Evolutionary conservation across 2,888 invertebrate genomes (phyloP), one percentile per base, ranked within the genome.

Genomic region (Drosophila neoperkinsi): DNA sequence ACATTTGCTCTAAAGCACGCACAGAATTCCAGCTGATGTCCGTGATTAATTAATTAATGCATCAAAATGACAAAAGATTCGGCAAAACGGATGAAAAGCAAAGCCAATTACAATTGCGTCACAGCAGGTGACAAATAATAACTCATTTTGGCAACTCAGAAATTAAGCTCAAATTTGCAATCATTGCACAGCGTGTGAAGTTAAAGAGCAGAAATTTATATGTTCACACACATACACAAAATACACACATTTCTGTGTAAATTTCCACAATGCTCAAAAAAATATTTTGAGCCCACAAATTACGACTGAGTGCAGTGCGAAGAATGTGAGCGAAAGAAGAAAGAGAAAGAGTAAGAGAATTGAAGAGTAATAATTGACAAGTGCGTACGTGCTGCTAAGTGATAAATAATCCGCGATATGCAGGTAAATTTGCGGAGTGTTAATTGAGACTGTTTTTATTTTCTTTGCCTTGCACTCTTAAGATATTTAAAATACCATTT

Each of bases 21-120:
- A 30, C 38, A 13, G 7, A 28, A 28, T 25, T 18, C 6, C 28
- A 56, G 46, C 6, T 18, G 36, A 36, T 28, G 28, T 5, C n/a
- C n/a, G 13, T 28, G 36, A 38, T 56, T 56, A 36, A 61, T 50
- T 52, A 38, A 41, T n/a, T 5, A 56, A n/a, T 30, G 25, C 38
- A 56, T n/a, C 2, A 38, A 28, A 56, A 28, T 9, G 9, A 4
- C 28, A 36, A n/a, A 56, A 13, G 28, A 36, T 55, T 36, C 36
- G 28, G 7, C 11, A 31, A 41, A 21, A 21, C 11, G 9, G 9
- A 9, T 4, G 46, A 21, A 51, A 31, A 7, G 16, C 2, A 51
- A 36, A 60, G 10, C 7, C 16, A 16, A 11, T 16, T n/a, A 25
- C 9, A 16, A 13, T 28, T 33, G 52, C 36, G 52, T 30, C 52